Evolutionary conservation across 2,797 vertebrate genomes (phyloP).

Genomic region (Argya squamiceps): DNA sequence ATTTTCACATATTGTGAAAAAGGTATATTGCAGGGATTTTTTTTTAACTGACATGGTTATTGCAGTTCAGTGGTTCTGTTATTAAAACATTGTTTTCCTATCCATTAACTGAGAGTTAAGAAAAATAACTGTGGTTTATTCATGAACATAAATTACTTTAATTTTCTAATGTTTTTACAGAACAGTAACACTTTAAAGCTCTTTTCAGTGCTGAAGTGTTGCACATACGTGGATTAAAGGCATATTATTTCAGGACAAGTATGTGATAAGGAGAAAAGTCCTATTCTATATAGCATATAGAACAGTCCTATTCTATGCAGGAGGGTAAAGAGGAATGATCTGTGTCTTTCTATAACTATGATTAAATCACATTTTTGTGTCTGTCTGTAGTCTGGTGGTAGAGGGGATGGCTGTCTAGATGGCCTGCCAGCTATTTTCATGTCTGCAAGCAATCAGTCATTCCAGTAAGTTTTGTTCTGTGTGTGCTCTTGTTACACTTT

Average conservation of each 20-base stretch:
- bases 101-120: not conserved
- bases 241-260: not conserved
- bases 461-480: not conserved
- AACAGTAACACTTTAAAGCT: not conserved
- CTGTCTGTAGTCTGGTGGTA: not conserved
- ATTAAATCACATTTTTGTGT: not conserved
- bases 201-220: not conserved
- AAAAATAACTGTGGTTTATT: not conserved
- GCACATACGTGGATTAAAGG: not conserved
- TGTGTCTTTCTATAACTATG: not conserved
- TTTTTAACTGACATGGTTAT: not conserved
- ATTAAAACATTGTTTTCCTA: not conserved
- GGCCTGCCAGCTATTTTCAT: not conserved
- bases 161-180: not conserved
- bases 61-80: not conserved
- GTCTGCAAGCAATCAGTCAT: not conserved
- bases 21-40: not conserved
- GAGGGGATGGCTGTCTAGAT: not conserved
- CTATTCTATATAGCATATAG: not conserved
- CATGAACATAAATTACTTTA: not conserved
- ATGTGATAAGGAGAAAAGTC: not conserved
- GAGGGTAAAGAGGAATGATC: not conserved
- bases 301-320: not conserved
- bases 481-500: not conserved
- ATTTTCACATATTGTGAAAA: not conserved